Evolutionary conservation across 2,113 vertebrate species (phyloP).

Genomic region (zebrafish (Danio rerio)): GRCz12tu NC_133181.1:53013501-53014000

Average conservation of each 20-base stretch:
- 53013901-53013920: background rate
- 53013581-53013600: too few species aligned
- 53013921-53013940: background rate
- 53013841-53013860: background rate
- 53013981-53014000: background rate
- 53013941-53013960: constrained; percentile 3
- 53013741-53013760: background rate
- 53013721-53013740: background rate
- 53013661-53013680: background rate
- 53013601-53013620: too few species aligned
- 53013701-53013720: background rate
- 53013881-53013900: background rate
- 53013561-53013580: too few species aligned
- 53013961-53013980: background rate
- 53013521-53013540: too few species aligned
- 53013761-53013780: background rate
- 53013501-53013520: too few species aligned
- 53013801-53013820: background rate
- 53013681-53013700: background rate
- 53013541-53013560: too few species aligned
- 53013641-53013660: background rate
- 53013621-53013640: background rate
- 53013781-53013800: background rate
- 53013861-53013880: background rate
- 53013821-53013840: background rate